phyloP scores from a whole-genome alignment of 2,113 vertebrate genomes.

The Campylomormyrus tamandua region DNA sequence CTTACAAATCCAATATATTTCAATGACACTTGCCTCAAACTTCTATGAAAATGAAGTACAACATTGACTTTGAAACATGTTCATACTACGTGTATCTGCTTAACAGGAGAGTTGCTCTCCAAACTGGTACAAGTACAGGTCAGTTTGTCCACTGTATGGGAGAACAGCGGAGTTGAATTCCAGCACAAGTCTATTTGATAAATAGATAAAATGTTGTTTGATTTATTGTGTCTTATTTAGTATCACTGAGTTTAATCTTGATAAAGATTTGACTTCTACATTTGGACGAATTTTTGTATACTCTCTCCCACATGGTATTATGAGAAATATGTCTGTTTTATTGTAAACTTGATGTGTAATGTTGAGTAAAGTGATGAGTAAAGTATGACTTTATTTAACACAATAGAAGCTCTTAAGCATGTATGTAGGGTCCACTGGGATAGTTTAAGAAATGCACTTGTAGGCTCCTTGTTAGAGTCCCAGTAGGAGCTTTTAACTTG shows the following conservation, averaged over 20 bases:
- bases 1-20: neutral
- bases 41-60: neutral
- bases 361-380: neutral
- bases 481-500: neutral
- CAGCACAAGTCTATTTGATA: neutral
- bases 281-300: neutral
- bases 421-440: neutral
- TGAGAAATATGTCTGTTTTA: neutral
- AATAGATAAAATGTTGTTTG: neutral
- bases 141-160: neutral
- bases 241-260: neutral
- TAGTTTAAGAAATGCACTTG: neutral
- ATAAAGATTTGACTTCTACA: neutral
- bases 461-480: neutral
- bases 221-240: neutral
- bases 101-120: neutral
- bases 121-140: neutral
- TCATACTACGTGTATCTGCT: neutral
- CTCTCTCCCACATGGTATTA: neutral
- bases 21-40: neutral
- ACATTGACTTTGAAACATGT: neutral
- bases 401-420: neutral
- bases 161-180: neutral
- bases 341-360: neutral
- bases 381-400: neutral